Percentiles rank a stretch among this genome's conserved stretches.
Evolutionary conservation across 2,113 vertebrate genomes (phyloP).

Genomic region (Ploceus nigricollis): DNA sequence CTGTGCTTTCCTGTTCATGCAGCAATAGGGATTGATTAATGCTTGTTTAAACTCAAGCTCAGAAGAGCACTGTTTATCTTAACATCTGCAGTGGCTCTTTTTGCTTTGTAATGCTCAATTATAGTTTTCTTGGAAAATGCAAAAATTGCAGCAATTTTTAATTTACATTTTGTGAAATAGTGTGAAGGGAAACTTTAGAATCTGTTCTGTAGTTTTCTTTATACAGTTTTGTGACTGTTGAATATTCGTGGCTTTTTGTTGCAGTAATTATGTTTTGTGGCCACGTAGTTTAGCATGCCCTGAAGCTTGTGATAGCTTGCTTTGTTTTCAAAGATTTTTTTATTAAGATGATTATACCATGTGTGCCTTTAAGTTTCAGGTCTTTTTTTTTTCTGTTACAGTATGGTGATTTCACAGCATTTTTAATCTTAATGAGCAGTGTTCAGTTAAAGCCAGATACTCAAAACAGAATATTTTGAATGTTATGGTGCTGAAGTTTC

Average conservation of each 20-base stretch:
- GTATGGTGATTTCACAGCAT: conserved; percentile 50
- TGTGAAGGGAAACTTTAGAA: neutral
- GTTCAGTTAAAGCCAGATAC: conserved; percentile 44
- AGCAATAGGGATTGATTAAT: neutral
- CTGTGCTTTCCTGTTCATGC: neutral
- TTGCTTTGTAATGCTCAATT: neutral
- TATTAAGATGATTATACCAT: conserved; percentile 25
- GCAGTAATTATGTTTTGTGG: neutral
- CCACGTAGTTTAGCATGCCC: neutral
- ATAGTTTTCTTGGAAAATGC: neutral
- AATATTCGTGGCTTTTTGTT: neutral
- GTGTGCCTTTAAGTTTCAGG: neutral
- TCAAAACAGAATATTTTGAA: conserved; percentile 48
- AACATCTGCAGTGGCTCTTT: neutral
- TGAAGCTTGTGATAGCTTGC: neutral
- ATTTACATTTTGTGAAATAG: neutral
- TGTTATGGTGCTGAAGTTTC: conserved; percentile 35
- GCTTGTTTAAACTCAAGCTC: neutral
- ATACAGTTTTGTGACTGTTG: neutral
- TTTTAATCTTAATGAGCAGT: conserved; percentile 49
- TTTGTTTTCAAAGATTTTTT: conserved; percentile 62
- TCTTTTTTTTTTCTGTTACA: neutral
- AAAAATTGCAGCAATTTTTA: neutral
- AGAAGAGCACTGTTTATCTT: neutral
- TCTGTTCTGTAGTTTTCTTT: neutral